Conservation (phyloP, 2,888 invertebrate species). For the Sylvicola cinctus region DNA sequence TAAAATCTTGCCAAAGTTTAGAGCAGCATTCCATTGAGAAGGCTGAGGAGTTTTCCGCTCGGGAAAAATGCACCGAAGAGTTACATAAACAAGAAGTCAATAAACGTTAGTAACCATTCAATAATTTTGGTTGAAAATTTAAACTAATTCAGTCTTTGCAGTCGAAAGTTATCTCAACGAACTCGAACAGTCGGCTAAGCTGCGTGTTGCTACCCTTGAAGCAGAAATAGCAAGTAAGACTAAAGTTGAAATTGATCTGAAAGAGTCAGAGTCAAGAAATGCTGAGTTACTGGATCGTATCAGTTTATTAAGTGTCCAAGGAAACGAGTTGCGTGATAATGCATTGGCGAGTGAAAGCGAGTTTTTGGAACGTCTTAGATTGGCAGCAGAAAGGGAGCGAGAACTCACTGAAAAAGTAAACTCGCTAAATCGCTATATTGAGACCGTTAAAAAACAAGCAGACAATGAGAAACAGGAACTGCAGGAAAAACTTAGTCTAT, state of each 20-base stretch:
- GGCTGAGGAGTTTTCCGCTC: constrained; percentile 16
- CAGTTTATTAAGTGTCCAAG: constrained; percentile 12
- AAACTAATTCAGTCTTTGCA: constrained; percentile 14
- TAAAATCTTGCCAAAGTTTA: constrained; percentile 16
- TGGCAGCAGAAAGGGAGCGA: constrained; percentile 15
- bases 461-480: constrained; percentile 19
- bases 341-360: constrained; percentile 14
- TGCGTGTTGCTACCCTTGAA: constrained; percentile 16
- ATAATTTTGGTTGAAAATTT: neutral
- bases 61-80: constrained; percentile 18
- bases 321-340: constrained; percentile 16
- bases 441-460: constrained; percentile 14
- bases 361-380: constrained; percentile 14
- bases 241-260: no score
- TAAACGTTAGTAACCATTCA: constrained; percentile 16
- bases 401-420: constrained; percentile 18
- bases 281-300: constrained; percentile 15
- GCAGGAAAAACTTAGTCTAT: constrained; percentile 19
- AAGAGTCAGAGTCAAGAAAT: no score
- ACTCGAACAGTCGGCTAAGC: constrained; percentile 16
- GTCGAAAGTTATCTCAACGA: constrained; percentile 34
- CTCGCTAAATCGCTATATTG: constrained; percentile 17
- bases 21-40: constrained; percentile 19
- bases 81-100: constrained; percentile 19
- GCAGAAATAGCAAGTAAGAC: constrained; percentile 15